Base-by-base conservation (phyloP, 2,888 invertebrate species). In the Polymixis flavicincta region DNA sequence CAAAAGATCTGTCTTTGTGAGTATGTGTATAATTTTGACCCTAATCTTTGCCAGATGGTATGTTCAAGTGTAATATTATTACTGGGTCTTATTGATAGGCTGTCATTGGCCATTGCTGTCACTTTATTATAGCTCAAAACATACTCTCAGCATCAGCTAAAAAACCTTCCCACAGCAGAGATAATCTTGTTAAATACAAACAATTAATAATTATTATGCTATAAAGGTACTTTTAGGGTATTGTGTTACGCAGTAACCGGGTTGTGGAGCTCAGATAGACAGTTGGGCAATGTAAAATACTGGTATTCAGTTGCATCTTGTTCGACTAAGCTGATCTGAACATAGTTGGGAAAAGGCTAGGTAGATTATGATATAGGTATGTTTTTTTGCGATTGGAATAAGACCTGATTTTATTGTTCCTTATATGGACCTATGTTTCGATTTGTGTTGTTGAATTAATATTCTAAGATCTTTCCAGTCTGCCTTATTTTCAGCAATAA, bases 1-100 rank as follows among this genome's bases (percentile, higher is more conserved):
- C n/a, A 76, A 50, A 50, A 82, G 54, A 50, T 32, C 25, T 42
- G 61, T 76, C 19, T 66, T 45, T 76, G 25, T 66, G 22, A 61
- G 19, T 48, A n/a, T 61, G 19, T 19, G 14, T 79, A 54, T 19
- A 25, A n/a, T 52, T 75, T 75, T 7, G 22, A n/a, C 9, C 0
- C 2, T 52, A 32, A 25, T 42, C 4, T 7, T 25, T 0, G 13
- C 14, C 9, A 54, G 45, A 17, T 74, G 22, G 7, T 52, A 60
- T 66, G 32, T 45, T 17, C 2, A 42, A 17, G 11, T n/a, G 14
- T 37, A n/a, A 48, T 9, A 54, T 28, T 42, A 32, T 1, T 42
- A 8, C 7, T 55, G 14, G 9, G 28, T 22, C 59, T n/a, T 37
- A 61, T 32, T 32, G 8, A 54, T 60, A 54, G 17, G 11, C 32